These are phyloP conservation scores for Oxygymnocypris stewartii DNA, from an alignment of 2,113 vertebrate genomes.

Conservation along the genomic window DNA sequence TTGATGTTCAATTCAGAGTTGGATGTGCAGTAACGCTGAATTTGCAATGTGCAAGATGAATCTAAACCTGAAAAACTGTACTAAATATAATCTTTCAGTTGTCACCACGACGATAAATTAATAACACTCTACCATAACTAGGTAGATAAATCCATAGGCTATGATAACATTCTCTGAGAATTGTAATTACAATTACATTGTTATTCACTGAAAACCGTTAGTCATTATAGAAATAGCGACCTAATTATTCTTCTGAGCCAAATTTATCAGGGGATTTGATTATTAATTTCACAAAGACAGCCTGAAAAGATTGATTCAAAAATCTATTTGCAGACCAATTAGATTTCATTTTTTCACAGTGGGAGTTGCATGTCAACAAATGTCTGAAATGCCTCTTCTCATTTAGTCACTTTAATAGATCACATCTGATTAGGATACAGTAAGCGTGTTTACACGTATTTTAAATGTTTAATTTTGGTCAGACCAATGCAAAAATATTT, in stretches of 20 bases:
- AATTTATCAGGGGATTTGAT: not conserved
- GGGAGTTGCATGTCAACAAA: not conserved
- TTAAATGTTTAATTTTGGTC: not conserved
- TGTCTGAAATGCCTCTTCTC: not conserved
- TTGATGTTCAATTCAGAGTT: constrained; percentile 32
- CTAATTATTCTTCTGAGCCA: not conserved
- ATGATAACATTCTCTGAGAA: not conserved
- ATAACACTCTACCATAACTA: not conserved
- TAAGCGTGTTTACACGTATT: not conserved
- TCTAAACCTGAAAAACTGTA: not conserved
- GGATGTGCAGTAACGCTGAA: constrained; percentile 27
- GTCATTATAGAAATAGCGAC: not conserved
- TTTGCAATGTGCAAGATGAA: constrained; percentile 20
- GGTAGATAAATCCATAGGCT: not conserved
- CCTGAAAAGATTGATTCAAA: not conserved
- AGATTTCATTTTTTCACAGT: not conserved
- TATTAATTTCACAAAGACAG: not conserved
- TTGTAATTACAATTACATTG: not conserved
- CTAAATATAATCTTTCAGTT: constrained; percentile 3
- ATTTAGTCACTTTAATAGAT: not conserved
- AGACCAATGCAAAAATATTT: not conserved
- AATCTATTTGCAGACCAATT: not conserved
- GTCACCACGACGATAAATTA: not conserved
- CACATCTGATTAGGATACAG: not conserved
- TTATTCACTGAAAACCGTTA: not conserved